Base-by-base conservation (phyloP, 2,888 invertebrate genomes). In the Vesta saturnalis region DNA sequence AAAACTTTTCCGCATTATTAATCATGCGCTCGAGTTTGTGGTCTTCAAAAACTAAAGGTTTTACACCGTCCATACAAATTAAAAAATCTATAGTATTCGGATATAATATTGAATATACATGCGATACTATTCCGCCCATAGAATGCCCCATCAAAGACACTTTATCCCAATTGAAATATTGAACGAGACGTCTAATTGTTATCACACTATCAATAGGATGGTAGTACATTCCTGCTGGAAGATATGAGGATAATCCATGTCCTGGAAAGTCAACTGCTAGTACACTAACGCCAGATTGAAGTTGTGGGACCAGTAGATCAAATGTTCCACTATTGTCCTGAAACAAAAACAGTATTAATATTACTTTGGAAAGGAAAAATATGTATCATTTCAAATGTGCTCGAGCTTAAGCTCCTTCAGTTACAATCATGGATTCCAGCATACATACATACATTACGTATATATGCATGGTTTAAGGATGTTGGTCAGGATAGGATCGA, bases 121-220 rank as follows among this genome's bases (percentile, higher is more conserved):
- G 90, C 3, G 85, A 85, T 6, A 88, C 85, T 30, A 90, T 87
- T 0, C 89, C 88, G 19, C 91, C 90, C 87, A 91, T 86, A 0
- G 92, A 92, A 79, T 93, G 93, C 0, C 87, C 88, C 61, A 93
- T 74, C 46, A 93, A 78, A 1, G 91, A 90, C 0, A 92, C 84
- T 81, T 89, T 89, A 8, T 89, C 85, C 92, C 92, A 92, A 72
- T 89, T 87, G 74, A 89, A 91, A 76, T 91, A 86, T 15, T 89
- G 85, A 76, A 88, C 87, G 55, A 92, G 14, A 55, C 87, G 84
- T 35, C 87, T 82, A 12, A 93, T 79, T 23, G 87, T 62, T 74
- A 81, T 83, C 35, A 86, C 73, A 68, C 83, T 83, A 58, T 84
- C 82, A 1, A 83, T 75, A n/a, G 83, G 81, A 72, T 85, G 82